Conservation (phyloP, 35 echinoderm and acorn worm species). For the Patiria miniata region DNA sequence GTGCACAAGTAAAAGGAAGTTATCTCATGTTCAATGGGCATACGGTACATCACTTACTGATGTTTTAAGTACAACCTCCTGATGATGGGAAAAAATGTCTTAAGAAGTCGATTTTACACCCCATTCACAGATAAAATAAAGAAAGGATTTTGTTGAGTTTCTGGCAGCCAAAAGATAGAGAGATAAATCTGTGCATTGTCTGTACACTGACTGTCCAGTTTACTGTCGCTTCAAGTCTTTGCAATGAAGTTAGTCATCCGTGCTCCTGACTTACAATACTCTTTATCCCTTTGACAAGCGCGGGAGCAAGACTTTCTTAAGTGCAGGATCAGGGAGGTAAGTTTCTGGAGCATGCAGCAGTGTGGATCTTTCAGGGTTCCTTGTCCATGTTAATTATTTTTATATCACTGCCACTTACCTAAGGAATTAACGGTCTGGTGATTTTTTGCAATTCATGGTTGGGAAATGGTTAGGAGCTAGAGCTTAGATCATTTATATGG, state of each 20-base stretch:
- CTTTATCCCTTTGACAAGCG: too few species aligned
- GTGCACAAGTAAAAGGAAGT: too few species aligned
- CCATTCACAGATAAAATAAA: background rate
- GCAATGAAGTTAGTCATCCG: background rate
- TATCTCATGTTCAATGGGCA: too few species aligned
- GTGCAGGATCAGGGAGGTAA: too few species aligned
- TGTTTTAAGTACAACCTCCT: too few species aligned
- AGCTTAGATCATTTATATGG: too few species aligned
- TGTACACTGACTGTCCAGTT: background rate
- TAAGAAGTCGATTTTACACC: too few species aligned
- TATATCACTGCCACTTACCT: background rate
- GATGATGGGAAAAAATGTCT: too few species aligned
- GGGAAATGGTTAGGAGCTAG: background rate
- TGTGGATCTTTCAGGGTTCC: background rate
- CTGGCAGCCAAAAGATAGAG: background rate
- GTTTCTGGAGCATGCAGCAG: too few species aligned
- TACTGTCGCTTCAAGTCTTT: background rate
- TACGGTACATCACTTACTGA: too few species aligned
- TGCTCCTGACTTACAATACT: background rate
- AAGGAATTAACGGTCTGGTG: background rate
- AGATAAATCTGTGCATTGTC: background rate
- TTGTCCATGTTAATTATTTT: background rate
- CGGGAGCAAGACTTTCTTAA: too few species aligned
- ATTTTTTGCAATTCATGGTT: conserved; percentile 4
- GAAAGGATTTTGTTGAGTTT: background rate